Percentiles rank a stretch among this genome's conserved stretches.
Conservation (phyloP, 2,113 vertebrate genomes). For the Oncorhynchus masou region DNA sequence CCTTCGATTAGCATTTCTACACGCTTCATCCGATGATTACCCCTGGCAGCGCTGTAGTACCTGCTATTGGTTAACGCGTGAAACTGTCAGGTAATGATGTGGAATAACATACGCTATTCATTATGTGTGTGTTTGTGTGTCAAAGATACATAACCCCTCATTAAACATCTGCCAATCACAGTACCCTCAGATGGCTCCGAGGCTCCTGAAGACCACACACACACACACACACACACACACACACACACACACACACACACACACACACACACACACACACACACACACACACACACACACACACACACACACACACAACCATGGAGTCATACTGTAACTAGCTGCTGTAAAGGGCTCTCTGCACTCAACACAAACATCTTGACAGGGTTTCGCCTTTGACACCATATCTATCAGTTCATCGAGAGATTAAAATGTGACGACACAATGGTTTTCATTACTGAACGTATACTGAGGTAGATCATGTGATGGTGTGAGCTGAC, state of each 20-base stretch:
- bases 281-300: too few relatives aligned
- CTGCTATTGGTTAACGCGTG: neutral
- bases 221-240: too few relatives aligned
- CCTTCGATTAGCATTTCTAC: slow-evolving; percentile 62
- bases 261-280: too few relatives aligned
- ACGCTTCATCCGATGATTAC: slow-evolving; percentile 44
- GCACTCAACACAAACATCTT: slow-evolving; percentile 22
- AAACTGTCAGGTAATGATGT: slow-evolving; percentile 37
- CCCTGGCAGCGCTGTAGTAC: slow-evolving; percentile 17
- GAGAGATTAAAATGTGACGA: too few relatives aligned
- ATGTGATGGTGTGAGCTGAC: too few relatives aligned
- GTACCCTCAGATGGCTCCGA: slow-evolving; percentile 25
- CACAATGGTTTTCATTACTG: too few relatives aligned
- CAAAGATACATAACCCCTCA: slow-evolving; percentile 52
- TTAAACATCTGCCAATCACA: slow-evolving; percentile 57
- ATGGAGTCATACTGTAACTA: too few relatives aligned
- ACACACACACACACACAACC: too few relatives aligned
- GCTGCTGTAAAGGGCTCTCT: neutral
- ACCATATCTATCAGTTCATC: too few relatives aligned
- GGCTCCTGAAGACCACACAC: slow-evolving; percentile 6
- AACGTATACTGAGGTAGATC: too few relatives aligned
- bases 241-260: too few relatives aligned
- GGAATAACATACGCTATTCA: slow-evolving; percentile 54
- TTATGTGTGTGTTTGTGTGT: slow-evolving; percentile 47
- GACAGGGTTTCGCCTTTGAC: slow-evolving; percentile 10